phyloP scores from a whole-genome alignment of 2,888 invertebrate species.

The Scelioninae gen. 1 region DNA sequence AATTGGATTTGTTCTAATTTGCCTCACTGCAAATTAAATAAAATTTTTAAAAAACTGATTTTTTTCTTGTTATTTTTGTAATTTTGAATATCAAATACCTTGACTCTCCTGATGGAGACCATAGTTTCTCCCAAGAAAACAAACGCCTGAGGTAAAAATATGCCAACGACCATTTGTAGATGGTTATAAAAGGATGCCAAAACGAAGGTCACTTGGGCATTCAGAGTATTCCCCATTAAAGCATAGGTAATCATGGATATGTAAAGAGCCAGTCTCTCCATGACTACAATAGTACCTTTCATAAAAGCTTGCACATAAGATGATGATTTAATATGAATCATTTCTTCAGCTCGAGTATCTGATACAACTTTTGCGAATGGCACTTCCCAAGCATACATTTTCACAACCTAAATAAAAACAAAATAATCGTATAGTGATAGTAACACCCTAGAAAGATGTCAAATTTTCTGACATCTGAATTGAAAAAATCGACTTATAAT shows the following conservation, averaged over 20 bases:
- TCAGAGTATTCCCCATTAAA: slow-evolving; percentile 80
- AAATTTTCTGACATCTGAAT: no score
- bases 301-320: slow-evolving; percentile 85
- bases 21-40: no score
- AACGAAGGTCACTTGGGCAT: slow-evolving; percentile 85
- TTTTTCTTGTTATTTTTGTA: no score
- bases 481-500: no score
- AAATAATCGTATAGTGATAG: no score
- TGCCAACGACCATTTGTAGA: slow-evolving; percentile 86
- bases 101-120: slow-evolving; percentile 86
- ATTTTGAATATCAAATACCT: no score
- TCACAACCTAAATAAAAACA: slow-evolving; percentile 92
- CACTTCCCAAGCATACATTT: slow-evolving; percentile 98
- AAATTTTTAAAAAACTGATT: no score
- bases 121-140: slow-evolving; percentile 85
- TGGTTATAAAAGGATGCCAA: slow-evolving; percentile 87
- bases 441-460: no score
- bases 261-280: slow-evolving; percentile 89
- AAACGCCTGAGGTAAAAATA: slow-evolving; percentile 87
- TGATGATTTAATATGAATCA: slow-evolving; percentile 85
- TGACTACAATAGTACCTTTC: slow-evolving; percentile 89
- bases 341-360: slow-evolving; percentile 89
- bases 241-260: slow-evolving; percentile 87
- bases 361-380: slow-evolving; percentile 93
- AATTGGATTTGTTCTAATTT: no score